Evolutionary conservation across 2,113 vertebrate genomes (phyloP).

Genomic region (Syrrhaptes paradoxus): DNA sequence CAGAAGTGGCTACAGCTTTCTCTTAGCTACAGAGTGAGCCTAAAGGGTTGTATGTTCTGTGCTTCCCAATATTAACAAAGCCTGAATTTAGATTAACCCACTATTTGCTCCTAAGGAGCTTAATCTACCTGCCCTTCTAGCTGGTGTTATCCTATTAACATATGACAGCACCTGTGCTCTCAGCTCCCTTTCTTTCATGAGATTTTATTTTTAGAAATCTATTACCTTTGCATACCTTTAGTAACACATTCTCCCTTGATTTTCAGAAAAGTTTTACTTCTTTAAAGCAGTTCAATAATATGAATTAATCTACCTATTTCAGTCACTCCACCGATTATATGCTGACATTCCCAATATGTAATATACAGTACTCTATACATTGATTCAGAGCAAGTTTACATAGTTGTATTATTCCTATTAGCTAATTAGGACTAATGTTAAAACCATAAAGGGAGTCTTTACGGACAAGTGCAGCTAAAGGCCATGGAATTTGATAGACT

Average conservation of each 20-base stretch:
- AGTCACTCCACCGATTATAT: background rate
- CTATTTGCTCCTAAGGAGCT: background rate
- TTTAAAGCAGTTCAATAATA: background rate
- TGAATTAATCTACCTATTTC: background rate
- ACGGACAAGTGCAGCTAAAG: background rate
- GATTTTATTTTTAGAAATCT: background rate
- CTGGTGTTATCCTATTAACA: background rate
- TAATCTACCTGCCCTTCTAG: background rate
- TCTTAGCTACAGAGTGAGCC: background rate
- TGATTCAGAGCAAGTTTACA: background rate
- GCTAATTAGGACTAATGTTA: background rate
- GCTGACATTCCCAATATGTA: background rate
- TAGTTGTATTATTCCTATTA: background rate
- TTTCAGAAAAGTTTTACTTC: background rate
- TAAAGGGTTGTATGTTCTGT: background rate
- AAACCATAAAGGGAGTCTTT: background rate
- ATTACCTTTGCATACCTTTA: background rate
- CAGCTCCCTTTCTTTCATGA: background rate
- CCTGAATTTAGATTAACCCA: background rate
- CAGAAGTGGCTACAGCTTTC: background rate
- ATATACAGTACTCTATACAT: background rate
- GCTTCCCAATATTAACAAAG: background rate
- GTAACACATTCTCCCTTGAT: background rate
- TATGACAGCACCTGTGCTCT: background rate
- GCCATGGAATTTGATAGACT: background rate